Conservation (phyloP, 2,888 invertebrate genomes). For the Dasypogon diadema region DNA sequence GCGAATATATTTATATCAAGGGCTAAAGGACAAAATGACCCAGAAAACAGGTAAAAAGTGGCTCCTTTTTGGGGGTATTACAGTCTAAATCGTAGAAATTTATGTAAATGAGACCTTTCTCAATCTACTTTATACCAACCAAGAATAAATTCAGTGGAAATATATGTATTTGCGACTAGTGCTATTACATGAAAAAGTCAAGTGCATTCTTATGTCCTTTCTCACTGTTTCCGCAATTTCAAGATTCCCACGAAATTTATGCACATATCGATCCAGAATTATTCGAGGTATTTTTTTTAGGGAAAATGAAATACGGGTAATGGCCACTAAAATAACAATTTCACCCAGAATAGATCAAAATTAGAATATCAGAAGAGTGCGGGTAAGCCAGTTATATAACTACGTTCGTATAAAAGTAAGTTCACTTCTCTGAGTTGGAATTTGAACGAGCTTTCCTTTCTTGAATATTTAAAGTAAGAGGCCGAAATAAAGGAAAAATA, state of each 20-base stretch:
- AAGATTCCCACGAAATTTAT: constrained; percentile 22
- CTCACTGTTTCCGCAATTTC: neutral
- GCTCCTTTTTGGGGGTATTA: constrained; percentile 1
- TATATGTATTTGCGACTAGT: neutral
- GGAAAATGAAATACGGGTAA: constrained; percentile 10
- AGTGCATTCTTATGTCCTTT: constrained; percentile 4
- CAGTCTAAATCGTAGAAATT: constrained; percentile 24
- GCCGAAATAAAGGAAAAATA: neutral
- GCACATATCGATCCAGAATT: constrained; percentile 26
- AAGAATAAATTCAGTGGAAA: neutral
- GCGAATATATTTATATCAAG: neutral
- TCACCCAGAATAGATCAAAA: neutral
- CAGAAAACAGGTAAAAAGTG: constrained; percentile 8
- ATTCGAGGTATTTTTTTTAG: neutral
- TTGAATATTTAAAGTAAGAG: constrained; percentile 14
- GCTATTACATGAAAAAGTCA: constrained; percentile 3
- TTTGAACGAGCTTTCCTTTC: neutral
- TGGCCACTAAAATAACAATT: constrained; percentile 11
- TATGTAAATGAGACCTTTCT: constrained; percentile 26
- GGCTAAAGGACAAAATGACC: neutral
- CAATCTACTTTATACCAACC: neutral
- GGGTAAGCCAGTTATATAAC: no score
- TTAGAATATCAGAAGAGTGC: no score
- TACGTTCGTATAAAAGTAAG: no score
- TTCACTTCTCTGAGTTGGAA: neutral